Evolutionary conservation across 2,888 invertebrate genomes (phyloP).

Genomic region (Eupithecia dodoneata): DNA sequence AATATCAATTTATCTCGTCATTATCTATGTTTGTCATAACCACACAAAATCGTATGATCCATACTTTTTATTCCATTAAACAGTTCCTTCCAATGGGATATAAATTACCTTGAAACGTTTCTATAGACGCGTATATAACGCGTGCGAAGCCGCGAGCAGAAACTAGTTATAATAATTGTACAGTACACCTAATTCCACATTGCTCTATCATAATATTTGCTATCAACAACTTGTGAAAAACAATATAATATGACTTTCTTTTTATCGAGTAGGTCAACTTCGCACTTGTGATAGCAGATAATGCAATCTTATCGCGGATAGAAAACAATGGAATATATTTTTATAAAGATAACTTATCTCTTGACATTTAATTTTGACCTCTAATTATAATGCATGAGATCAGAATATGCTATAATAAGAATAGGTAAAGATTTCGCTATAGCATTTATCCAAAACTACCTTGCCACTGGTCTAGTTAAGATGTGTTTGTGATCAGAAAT

Average conservation of each 20-base stretch:
- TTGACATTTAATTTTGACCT: constrained; percentile 27
- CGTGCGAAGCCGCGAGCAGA: too few species aligned
- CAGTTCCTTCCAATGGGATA: too few species aligned
- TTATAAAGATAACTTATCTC: constrained; percentile 31
- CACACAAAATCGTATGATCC: too few species aligned
- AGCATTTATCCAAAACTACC: neutral
- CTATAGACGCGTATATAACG: too few species aligned
- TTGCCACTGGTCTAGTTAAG: neutral
- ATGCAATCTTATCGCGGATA: constrained; percentile 19
- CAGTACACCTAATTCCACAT: neutral
- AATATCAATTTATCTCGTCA: too few species aligned
- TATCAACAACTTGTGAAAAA: constrained; percentile 19
- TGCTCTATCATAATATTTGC: neutral
- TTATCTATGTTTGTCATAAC: too few species aligned
- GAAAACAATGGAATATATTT: constrained; percentile 30
- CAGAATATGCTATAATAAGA: neutral
- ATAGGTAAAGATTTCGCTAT: neutral
- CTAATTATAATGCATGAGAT: constrained; percentile 37
- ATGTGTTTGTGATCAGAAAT: too few species aligned
- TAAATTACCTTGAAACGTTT: too few species aligned
- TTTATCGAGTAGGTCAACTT: constrained; percentile 41
- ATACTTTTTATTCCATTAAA: too few species aligned
- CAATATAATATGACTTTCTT: constrained; percentile 35
- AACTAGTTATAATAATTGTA: neutral
- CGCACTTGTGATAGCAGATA: constrained; percentile 21